Evolutionary conservation across 2,888 invertebrate species (phyloP).

Genomic region (Calliscelio sp.): DNA sequence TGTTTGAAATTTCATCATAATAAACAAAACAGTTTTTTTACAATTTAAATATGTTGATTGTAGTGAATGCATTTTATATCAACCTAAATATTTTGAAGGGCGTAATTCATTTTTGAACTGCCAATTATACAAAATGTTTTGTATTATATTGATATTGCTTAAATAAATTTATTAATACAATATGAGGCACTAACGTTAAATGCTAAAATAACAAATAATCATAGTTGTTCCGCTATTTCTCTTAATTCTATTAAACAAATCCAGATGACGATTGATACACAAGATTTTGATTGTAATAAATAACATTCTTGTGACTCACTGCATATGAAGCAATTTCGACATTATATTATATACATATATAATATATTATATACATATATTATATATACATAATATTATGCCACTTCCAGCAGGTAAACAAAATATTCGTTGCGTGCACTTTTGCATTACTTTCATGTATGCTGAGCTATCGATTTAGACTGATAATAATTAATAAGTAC

Average conservation of each 20-base stretch:
- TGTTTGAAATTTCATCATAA: no score
- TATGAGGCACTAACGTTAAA: constrained; percentile 33
- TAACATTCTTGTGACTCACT: not conserved
- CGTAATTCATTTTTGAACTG: constrained; percentile 39
- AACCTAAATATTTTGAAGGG: no score
- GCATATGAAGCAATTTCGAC: constrained; percentile 31
- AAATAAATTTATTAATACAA: constrained; percentile 23
- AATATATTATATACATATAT: no score
- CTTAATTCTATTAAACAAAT: not conserved
- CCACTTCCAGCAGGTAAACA: not conserved
- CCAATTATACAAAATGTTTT: constrained; percentile 37
- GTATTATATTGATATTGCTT: not conserved
- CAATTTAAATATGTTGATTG: no score
- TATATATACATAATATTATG: not conserved
- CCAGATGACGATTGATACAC: not conserved
- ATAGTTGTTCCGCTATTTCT: no score
- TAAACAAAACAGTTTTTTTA: no score
- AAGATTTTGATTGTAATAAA: constrained; percentile 1
- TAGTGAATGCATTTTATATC: not conserved
- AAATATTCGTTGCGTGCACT: constrained; percentile 49
- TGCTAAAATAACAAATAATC: not conserved
- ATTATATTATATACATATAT: no score
- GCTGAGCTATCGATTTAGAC: constrained; percentile 43
- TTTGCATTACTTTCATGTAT: not conserved
- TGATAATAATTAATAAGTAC: constrained; percentile 57